Conservation (phyloP, 1,140 invertebrate species). For the Drosophila repleta region DNA sequence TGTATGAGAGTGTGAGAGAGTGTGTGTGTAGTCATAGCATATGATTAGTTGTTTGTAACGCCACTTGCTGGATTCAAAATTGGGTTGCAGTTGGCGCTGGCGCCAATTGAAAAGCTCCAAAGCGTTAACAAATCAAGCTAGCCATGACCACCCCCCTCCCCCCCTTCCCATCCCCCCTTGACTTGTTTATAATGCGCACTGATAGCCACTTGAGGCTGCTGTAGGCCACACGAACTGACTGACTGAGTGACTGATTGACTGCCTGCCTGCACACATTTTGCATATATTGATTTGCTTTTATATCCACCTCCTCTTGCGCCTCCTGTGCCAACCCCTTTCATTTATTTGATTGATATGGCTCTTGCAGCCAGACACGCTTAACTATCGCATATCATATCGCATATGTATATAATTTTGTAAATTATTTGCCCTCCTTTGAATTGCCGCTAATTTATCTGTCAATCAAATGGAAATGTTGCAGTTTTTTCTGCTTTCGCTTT, state of each 20-base stretch:
- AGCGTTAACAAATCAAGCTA: constrained; percentile 53
- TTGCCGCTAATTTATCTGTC: constrained; percentile 81
- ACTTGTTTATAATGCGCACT: constrained; percentile 60
- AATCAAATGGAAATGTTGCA: constrained; percentile 61
- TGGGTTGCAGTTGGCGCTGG: constrained; percentile 68
- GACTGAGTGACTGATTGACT: constrained; percentile 37
- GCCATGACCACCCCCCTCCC: background rate
- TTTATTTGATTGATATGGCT: constrained; percentile 79
- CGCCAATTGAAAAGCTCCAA: constrained; percentile 55
- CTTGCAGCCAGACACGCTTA: constrained; percentile 38
- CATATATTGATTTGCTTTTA: constrained; percentile 60
- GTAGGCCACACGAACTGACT: constrained; percentile 12
- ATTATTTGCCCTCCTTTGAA: constrained; percentile 70
- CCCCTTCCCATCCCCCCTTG: background rate
- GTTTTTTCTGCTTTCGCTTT: constrained; percentile 29
- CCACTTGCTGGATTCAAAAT: constrained; percentile 69
- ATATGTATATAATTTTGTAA: constrained; percentile 50
- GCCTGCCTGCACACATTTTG: constrained; percentile 43
- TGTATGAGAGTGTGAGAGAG: background rate
- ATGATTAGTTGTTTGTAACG: constrained; percentile 68
- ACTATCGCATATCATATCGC: constrained; percentile 3
- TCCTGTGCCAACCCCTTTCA: constrained; percentile 56
- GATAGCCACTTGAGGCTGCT: constrained; percentile 64
- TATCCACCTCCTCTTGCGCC: constrained; percentile 27
- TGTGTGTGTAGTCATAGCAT: constrained; percentile 54